Evolutionary conservation across 2,113 vertebrate genomes (phyloP).

Genomic region (Dolichotis patagonum): DNA sequence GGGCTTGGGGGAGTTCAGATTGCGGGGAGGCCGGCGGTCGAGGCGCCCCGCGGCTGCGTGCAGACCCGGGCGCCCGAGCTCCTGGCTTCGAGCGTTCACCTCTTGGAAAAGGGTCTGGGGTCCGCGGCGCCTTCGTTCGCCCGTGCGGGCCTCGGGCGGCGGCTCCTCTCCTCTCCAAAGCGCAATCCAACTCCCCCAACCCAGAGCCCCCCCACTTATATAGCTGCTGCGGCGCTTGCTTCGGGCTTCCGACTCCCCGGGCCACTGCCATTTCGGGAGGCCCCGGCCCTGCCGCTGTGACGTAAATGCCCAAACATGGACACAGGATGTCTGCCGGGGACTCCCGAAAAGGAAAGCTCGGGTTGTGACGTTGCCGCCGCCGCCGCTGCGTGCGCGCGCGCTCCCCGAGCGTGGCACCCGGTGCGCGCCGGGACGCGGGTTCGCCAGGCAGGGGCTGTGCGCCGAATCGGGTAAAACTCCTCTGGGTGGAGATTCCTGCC

Average conservation of each 20-base stretch:
- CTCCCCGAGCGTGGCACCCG: constrained; percentile 43
- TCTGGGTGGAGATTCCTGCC: not conserved
- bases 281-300: constrained; percentile 93
- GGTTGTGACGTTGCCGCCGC: constrained; percentile 88
- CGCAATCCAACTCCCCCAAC: constrained; percentile 78
- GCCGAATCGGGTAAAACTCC: fast-evolving
- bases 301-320: constrained; percentile 99
- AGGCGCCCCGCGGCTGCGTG: constrained; percentile 39
- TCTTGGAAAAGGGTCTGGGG: not conserved
- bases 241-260: constrained; percentile 95
- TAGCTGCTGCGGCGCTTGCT: constrained; percentile 90
- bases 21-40: constrained; percentile 17
- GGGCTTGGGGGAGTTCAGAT: constrained; percentile 54
- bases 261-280: constrained; percentile 97
- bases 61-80: constrained; percentile 30
- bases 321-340: constrained; percentile 97
- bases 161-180: constrained; percentile 73
- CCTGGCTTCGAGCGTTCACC: not conserved
- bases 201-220: constrained; percentile 91
- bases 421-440: constrained; percentile 38
- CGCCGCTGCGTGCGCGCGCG: constrained; percentile 73
- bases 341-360: constrained; percentile 94
- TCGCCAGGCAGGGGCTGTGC: not conserved
- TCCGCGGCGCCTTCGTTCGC: not conserved
- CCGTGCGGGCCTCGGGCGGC: constrained; percentile 46